Percentiles rank a stretch among this genome's conserved stretches.
phyloP scores from a whole-genome alignment of 2,113 vertebrate genomes.

The Cheirogaleus medius region DNA sequence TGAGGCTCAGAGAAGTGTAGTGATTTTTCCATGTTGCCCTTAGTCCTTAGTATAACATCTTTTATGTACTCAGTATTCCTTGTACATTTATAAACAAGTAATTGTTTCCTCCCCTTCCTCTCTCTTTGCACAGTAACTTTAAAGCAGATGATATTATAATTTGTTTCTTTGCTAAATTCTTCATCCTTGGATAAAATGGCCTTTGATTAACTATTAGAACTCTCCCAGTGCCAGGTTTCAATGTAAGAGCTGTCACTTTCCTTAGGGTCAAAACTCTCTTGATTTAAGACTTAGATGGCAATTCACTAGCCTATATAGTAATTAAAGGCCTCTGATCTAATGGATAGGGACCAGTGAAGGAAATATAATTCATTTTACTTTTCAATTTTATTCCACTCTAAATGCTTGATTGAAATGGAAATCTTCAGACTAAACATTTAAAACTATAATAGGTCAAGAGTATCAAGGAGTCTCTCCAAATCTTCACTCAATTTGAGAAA shows the following conservation, averaged over 20 bases:
- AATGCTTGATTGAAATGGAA: slow-evolving; percentile 50
- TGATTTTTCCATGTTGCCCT: background rate
- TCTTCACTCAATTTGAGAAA: slow-evolving; percentile 29
- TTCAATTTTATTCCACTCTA: slow-evolving; percentile 56
- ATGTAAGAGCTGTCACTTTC: background rate
- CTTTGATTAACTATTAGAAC: slow-evolving; percentile 20
- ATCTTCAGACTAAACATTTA: slow-evolving; percentile 27
- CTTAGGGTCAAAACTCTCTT: background rate
- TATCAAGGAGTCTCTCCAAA: background rate
- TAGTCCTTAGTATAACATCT: background rate
- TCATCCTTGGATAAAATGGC: slow-evolving; percentile 25
- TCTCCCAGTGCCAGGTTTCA: background rate
- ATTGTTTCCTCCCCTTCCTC: background rate
- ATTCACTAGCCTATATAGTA: background rate
- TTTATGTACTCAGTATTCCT: background rate
- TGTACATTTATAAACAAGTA: background rate
- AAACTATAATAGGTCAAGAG: slow-evolving; percentile 38
- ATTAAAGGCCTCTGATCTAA: slow-evolving; percentile 38
- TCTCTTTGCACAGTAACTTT: background rate
- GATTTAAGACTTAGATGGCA: background rate
- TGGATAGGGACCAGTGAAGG: background rate
- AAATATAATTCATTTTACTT: slow-evolving; percentile 34
- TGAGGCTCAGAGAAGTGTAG: background rate
- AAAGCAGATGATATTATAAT: background rate
- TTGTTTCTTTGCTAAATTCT: slow-evolving; percentile 10